Base-by-base conservation (phyloP, 2,888 invertebrate genomes). In the Ophion ventricosus region DNA sequence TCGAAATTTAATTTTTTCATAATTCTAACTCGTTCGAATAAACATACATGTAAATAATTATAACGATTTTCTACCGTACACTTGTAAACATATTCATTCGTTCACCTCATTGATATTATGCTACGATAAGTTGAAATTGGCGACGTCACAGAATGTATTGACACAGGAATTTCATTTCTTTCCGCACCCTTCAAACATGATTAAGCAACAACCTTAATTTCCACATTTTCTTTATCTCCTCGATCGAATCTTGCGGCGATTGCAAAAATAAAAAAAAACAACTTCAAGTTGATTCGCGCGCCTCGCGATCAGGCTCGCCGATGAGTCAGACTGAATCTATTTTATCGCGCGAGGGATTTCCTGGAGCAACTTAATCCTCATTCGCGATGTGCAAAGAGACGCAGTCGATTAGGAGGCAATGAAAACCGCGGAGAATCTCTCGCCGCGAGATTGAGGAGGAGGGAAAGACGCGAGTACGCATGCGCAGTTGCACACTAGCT, bases 401-500 rank as follows among this genome's bases (percentile, higher is more conserved):
- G 25, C 49, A 17, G 17, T 20, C 35, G 72, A 72, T 72, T 54
- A 40, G 40, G 25, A 17, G 59, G 59, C 20, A 7, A 23, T 57
- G 59, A 23, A 59, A 72, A 72, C 40, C 23, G 59, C 25, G 3
- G 26, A 59, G 72, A 40, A 59, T 59, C 59, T 59, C 59, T 29
- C 29, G 2, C 17, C 67, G n/a, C 8, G 61, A 26, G 73, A 61
- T 73, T 26, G 17, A 61, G 26, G 14, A 73, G 43, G 11, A 57
- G 43, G 26, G 14, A 59, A 35, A 57, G 43, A 10, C n/a, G 54
- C 26, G 64, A n/a, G 70, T 54, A 56, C n/a, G 26, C n/a, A n/a
- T 5, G 56, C 78, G 83, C 78, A 75, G 75, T 79, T 83, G n/a
- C n/a, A 78, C 70, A 78, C 79, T 49, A 49, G 14, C 1, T 17